A percentile compares a stretch with the other conserved stretches of the same genome.
Conservation (phyloP, 2,888 invertebrate genomes). For the Oscheius sp. region DNA sequence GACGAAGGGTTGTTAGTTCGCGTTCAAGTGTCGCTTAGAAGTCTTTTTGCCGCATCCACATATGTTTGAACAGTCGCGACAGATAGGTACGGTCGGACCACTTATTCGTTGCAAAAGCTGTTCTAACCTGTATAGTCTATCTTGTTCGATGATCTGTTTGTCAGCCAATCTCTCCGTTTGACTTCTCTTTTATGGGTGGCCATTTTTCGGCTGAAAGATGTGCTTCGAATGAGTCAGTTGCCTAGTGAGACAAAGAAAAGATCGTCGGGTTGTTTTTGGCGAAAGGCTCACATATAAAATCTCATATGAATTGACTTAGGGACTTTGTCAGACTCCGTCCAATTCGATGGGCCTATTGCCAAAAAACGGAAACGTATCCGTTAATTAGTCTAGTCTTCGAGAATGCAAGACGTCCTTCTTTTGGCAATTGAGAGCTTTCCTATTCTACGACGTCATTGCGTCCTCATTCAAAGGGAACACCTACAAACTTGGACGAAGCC, state of each 20-base stretch:
- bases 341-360: not conserved
- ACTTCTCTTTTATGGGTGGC: not conserved
- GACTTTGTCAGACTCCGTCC: not conserved
- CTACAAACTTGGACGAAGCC: too few relatives aligned
- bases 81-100: constrained; percentile 22
- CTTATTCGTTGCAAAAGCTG: constrained; percentile 4
- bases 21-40: constrained; percentile 30
- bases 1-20: constrained; percentile 8
- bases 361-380: constrained; percentile 2
- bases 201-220: not conserved
- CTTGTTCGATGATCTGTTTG: constrained; percentile 2
- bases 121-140: not conserved
- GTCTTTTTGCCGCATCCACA: constrained; percentile 27
- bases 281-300: not conserved
- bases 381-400: not conserved
- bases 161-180: not conserved
- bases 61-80: constrained; percentile 28
- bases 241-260: not conserved
- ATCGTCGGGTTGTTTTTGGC: not conserved
- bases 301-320: not conserved
- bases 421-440: not conserved
- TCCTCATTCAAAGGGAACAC: not conserved
- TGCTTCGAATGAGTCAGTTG: not conserved
- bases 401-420: not conserved
- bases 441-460: not conserved